Evolutionary conservation across 2,797 vertebrate genomes (phyloP).

Genomic region (Lepilemur ruficaudatus): DNA sequence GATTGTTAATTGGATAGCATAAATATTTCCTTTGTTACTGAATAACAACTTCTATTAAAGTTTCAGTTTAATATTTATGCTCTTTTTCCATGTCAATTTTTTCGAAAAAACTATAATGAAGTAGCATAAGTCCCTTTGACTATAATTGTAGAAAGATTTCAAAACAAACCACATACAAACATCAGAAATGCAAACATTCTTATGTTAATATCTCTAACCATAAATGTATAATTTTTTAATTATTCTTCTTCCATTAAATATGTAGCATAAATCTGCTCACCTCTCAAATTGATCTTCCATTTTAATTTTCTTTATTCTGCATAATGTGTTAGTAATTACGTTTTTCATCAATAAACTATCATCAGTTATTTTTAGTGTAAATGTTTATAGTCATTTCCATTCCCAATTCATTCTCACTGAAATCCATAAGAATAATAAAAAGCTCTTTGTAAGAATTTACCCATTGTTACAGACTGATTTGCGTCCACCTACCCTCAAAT

Average conservation of each 20-base stretch:
- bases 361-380: neutral
- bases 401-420: neutral
- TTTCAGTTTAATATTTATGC: conserved; percentile 51
- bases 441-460: neutral
- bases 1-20: neutral
- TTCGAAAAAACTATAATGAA: conserved; percentile 56
- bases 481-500: neutral
- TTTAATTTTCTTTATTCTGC: conserved; percentile 15
- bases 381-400: neutral
- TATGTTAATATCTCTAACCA: neutral
- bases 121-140: neutral
- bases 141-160: conserved; percentile 27
- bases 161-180: conserved; percentile 23
- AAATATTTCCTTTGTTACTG: conserved; percentile 52
- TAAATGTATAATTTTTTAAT: neutral
- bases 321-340: neutral
- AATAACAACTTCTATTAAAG: conserved; percentile 47
- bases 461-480: neutral
- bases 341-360: neutral
- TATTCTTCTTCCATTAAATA: neutral
- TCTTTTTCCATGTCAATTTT: conserved; percentile 18
- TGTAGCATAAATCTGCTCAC: neutral
- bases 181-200: neutral
- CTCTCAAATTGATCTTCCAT: neutral
- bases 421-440: conserved; percentile 20